phyloP scores from a whole-genome alignment of 2,113 vertebrate genomes.

The Haemorhous mexicanus region DNA sequence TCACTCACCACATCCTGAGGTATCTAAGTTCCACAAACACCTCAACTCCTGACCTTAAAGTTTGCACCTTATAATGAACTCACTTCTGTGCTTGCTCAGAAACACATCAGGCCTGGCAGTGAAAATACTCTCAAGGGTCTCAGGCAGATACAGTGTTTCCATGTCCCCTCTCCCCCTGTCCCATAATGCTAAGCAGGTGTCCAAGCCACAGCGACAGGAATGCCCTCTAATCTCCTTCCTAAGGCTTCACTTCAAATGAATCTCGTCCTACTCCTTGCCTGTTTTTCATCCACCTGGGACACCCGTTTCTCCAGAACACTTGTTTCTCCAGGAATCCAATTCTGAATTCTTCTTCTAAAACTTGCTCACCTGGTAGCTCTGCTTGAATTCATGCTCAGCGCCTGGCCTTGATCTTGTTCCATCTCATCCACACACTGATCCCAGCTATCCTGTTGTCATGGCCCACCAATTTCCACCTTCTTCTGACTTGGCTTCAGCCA shows the following conservation, averaged over 20 bases:
- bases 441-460: background rate
- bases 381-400: background rate
- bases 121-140: background rate
- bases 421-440: background rate
- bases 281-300: background rate
- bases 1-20: rapidly evolving
- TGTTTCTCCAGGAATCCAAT: background rate
- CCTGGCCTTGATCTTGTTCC: background rate
- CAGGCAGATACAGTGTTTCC: background rate
- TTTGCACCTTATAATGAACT: background rate
- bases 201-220: background rate
- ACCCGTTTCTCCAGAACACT: background rate
- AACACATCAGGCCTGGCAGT: background rate
- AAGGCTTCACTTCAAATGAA: background rate
- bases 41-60: background rate
- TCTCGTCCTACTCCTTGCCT: background rate
- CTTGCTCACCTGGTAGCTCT: background rate
- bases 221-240: background rate
- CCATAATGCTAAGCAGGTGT: rapidly evolving
- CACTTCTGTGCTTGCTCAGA: background rate
- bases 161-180: rapidly evolving
- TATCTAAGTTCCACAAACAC: background rate
- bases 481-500: background rate
- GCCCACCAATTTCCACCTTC: background rate
- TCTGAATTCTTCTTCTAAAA: background rate